Conservation (phyloP, 2,797 vertebrate genomes). For the Capromys pilorides region DNA sequence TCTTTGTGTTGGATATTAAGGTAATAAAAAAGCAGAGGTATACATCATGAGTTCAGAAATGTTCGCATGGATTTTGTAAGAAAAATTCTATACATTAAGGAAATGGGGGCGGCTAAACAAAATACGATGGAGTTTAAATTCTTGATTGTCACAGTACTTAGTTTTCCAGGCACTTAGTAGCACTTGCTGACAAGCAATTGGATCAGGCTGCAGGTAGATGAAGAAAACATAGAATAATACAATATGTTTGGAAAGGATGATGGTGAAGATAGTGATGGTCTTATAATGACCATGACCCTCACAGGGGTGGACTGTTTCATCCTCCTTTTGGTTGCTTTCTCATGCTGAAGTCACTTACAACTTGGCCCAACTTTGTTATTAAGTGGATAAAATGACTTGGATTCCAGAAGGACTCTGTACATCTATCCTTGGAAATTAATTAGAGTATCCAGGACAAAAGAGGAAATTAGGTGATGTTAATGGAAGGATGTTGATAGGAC, state of each 20-base stretch:
- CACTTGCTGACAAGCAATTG: background rate
- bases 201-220: background rate
- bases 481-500: background rate
- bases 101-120: background rate
- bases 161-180: background rate
- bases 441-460: background rate
- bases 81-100: background rate
- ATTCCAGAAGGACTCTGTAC: background rate
- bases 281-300: background rate
- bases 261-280: too few relatives aligned
- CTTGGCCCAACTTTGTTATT: background rate
- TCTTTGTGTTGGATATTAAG: background rate
- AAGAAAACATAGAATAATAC: background rate
- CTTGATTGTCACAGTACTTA: background rate
- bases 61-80: background rate
- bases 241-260: background rate
- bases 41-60: background rate
- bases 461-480: background rate
- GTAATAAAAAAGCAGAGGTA: background rate
- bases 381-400: background rate
- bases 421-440: background rate
- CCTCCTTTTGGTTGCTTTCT: background rate
- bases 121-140: background rate
- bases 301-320: background rate
- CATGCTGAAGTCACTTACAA: too few relatives aligned